Evolutionary conservation across 2,113 vertebrate species (phyloP), one percentile per base, ranked within the genome.

Genomic region (Nycticebus coucang): DNA sequence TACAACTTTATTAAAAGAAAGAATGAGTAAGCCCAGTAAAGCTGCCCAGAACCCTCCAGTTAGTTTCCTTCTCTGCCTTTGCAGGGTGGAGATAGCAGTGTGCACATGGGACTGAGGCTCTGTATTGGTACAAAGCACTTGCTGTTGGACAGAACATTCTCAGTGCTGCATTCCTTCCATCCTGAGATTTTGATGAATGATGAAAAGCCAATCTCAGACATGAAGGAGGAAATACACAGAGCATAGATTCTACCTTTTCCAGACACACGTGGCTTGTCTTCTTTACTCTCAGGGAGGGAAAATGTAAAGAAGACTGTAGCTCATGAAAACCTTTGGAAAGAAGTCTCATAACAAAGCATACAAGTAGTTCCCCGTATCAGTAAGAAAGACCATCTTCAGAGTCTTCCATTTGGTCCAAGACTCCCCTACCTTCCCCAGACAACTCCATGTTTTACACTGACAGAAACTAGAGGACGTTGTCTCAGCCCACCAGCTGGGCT

Each of bases 281-380:
- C 17, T 21, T 13, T 74, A 74, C 22, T 90, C n/a, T 62, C 17
- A 71, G 50, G 84, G 69, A 89, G 59, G 19, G 13, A 64, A 93
- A 82, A 94, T 72, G 7, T 86, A 94, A 91, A 69, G 21, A 93
- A 69, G 79, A 50, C 35, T 79, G 35, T 7, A 41, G 15, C n/a
- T 71, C 82, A 87, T 37, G 71, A 79, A 81, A 81, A 50, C 21
- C 30, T 60, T 66, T 92, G 53, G 50, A 62, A 72, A 57, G 72
- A 55, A 4, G 3, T 33, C 55, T 78, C 22, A 0, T 68, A 45
- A 69, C 18, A 92, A 77, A 96, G 11, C 37, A 6, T 9, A 50
- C 45, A 1, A 50, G 45, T 9, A 81, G 24, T 62, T 93, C 59
- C 28, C 7, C 50, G 41, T 26, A 35, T 66, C 41, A 78, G 50